phyloP scores from a whole-genome alignment of 2,113 vertebrate genomes.

The Ictalurus furcatus region DNA sequence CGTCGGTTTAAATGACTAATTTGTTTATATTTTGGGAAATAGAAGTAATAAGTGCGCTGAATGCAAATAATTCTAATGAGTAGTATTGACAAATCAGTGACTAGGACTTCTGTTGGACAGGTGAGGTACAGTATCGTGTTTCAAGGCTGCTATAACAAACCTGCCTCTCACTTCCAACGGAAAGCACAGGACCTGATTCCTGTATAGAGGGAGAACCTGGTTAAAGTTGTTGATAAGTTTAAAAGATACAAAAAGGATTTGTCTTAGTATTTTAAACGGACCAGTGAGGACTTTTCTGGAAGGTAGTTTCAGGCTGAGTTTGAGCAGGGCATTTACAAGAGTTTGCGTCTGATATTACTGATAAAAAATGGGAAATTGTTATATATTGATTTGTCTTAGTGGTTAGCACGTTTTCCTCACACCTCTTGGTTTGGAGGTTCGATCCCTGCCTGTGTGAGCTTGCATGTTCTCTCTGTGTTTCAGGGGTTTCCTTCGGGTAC shows the following conservation, averaged over 20 bases:
- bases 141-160: background rate
- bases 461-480: too few species aligned
- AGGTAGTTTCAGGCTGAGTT: background rate
- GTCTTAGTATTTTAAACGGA: background rate
- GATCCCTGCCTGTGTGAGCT: too few species aligned
- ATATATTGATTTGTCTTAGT: background rate
- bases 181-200: background rate
- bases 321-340: background rate
- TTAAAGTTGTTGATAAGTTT: background rate
- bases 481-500: too few species aligned
- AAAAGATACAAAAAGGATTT: background rate
- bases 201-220: background rate
- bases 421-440: too few species aligned
- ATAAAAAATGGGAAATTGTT: background rate
- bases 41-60: background rate
- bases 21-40: background rate
- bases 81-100: background rate
- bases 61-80: background rate
- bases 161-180: background rate
- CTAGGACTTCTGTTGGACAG: background rate
- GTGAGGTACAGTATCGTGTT: background rate
- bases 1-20: background rate
- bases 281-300: background rate
- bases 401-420: too few species aligned
- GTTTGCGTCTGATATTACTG: background rate